These are phyloP conservation scores for Ophiodon elongatus DNA, from an alignment of 2,113 vertebrate genomes.

Conservation along the genomic window DNA sequence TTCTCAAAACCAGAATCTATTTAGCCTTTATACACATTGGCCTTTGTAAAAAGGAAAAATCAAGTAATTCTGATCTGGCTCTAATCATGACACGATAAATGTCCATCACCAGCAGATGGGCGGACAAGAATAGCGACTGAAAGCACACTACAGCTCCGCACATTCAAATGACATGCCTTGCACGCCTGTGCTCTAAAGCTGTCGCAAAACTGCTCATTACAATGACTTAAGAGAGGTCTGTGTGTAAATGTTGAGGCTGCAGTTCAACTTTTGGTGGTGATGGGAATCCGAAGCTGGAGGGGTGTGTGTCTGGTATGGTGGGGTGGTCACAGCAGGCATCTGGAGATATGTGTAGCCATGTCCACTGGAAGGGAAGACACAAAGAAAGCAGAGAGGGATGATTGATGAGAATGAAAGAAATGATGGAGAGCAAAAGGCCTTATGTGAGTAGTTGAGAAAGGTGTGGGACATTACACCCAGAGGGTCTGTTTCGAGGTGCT, in stretches of 20 bases:
- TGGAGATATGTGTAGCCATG: conserved; percentile 74
- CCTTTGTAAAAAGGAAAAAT: conserved; percentile 11
- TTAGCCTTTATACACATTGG: conserved; percentile 27
- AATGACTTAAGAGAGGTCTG: conserved; percentile 80
- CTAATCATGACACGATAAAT: conserved; percentile 70
- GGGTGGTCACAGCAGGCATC: conserved; percentile 69
- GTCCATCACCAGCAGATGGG: conserved; percentile 65
- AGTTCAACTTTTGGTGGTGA: conserved; percentile 79
- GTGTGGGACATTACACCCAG: conserved; percentile 24
- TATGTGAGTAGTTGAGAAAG: conserved; percentile 31
- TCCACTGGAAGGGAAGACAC: conserved; percentile 55
- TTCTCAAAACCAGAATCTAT: conserved; percentile 32
- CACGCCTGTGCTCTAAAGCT: conserved; percentile 79
- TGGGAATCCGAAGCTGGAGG: conserved; percentile 65
- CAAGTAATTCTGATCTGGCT: conserved; percentile 68
- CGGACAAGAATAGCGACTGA: conserved; percentile 66
- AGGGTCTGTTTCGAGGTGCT: conserved; percentile 62
- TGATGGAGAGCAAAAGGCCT: conserved; percentile 12
- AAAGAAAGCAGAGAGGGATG: conserved; percentile 38
- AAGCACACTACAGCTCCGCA: conserved; percentile 67
- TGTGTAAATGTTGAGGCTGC: conserved; percentile 78
- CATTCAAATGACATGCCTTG: conserved; percentile 79
- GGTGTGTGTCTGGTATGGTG: conserved; percentile 72
- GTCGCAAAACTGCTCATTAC: conserved; percentile 81
- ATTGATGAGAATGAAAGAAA: conserved; percentile 53